Conservation (phyloP, 2,797 vertebrate genomes). For the Hirundo rustica region DNA sequence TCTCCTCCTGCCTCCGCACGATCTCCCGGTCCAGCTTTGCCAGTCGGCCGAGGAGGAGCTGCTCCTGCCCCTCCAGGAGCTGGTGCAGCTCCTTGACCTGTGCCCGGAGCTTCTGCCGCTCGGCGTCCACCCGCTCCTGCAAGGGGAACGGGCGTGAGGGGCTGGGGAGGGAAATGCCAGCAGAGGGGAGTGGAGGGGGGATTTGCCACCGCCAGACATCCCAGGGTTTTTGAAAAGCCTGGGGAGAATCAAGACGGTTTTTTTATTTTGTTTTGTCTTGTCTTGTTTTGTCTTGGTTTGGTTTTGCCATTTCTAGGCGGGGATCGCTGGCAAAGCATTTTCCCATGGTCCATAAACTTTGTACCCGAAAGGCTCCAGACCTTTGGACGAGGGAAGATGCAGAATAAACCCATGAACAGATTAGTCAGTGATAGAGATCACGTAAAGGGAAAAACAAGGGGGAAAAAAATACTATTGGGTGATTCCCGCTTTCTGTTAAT, state of each 20-base stretch:
- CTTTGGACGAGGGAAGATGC: not conserved
- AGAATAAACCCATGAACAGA: not conserved
- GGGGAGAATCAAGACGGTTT: not conserved
- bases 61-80: not conserved
- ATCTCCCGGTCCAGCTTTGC: not conserved
- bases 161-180: not conserved
- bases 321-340: not conserved
- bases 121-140: not conserved
- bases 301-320: not conserved
- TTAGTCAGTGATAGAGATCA: fast-evolving
- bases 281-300: too few relatives aligned
- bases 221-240: not conserved
- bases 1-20: not conserved
- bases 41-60: not conserved
- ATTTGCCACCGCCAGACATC: not conserved
- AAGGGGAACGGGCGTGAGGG: fast-evolving
- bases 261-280: too few relatives aligned
- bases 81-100: not conserved
- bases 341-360: not conserved
- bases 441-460: not conserved
- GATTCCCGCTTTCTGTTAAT: fast-evolving
- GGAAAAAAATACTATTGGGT: fast-evolving
- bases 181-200: fast-evolving
- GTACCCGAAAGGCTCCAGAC: not conserved
- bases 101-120: not conserved